Evolutionary conservation across 2,797 vertebrate genomes (phyloP).

Genomic region (Poecilia wingei): DNA sequence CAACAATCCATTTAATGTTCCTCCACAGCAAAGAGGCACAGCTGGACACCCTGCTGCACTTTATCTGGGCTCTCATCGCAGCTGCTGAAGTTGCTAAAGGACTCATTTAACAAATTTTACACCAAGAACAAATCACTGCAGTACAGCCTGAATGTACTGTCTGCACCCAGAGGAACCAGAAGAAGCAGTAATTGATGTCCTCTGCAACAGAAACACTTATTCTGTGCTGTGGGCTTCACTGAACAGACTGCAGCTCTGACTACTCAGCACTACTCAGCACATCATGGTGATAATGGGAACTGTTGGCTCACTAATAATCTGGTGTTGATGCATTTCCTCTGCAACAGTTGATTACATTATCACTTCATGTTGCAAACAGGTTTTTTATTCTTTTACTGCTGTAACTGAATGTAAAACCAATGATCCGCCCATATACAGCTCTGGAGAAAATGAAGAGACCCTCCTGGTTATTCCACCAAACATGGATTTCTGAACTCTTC

Average conservation of each 20-base stretch:
- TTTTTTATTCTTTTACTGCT: neutral
- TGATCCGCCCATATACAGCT: neutral
- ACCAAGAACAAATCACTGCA: conserved; percentile 3
- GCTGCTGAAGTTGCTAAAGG: neutral
- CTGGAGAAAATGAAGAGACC: too few species aligned
- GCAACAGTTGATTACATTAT: neutral
- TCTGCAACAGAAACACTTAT: neutral
- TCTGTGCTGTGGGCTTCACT: neutral
- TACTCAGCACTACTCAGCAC: conserved; percentile 7
- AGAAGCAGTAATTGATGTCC: conserved; percentile 4
- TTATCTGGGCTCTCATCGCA: neutral
- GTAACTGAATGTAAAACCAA: neutral
- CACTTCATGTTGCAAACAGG: neutral
- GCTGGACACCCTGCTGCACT: neutral
- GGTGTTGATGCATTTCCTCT: conserved; percentile 7
- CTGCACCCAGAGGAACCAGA: neutral
- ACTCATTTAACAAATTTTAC: conserved; percentile 13
- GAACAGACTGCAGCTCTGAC: neutral
- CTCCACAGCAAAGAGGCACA: neutral
- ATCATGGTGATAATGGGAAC: neutral
- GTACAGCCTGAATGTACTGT: neutral
- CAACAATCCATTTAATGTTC: neutral
- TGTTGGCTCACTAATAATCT: neutral
- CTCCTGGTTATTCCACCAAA: too few species aligned
- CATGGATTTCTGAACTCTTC: too few species aligned